Base-by-base conservation (phyloP, 1,140 invertebrate species). In the Spodoptera litura region DNA sequence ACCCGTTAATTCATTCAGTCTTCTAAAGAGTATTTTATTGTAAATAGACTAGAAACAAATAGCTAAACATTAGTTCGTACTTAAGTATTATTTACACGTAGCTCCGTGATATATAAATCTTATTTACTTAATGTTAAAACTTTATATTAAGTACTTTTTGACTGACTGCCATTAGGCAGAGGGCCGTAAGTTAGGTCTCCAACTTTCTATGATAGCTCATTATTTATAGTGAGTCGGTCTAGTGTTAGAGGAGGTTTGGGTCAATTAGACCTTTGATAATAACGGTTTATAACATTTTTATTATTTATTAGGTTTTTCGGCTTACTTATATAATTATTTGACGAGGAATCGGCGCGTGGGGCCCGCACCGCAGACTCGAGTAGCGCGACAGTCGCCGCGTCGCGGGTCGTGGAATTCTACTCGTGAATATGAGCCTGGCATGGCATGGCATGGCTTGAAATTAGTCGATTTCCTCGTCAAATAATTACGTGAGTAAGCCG, bases 51-150 rank as follows among this genome's bases (percentile, higher is more conserved):
- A 20, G 8, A 15, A 44, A 15, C 9, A 59, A 20, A 64, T 49
- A 11, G 44, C n/a, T n/a, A 64, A 49, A n/a, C 15, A 49, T 64
- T 64, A 49, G 44, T 15, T 49, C 3, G 20, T 59, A 31, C 3
- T 38, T 44, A 3, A 12, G 61, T 64, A 64, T 15, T 64, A 49
- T 64, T 64, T 64, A 64, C 61, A 64, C 8, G 61, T 64, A 44
- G n/a, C 35, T 64, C n/a, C n/a, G 20, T n/a, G 35, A 64, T n/a
- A 49, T 35, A 64, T 64, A 64, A 64, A 64, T 64, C 61, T 64
- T 64, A 49, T 64, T 64, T 64, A 64, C 38, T 38, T 64, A 64
- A 64, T 64, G 61, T 15, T 44, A 64, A 64, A 64, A 64, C n/a
- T 44, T 64, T 64, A n/a, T 64, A 13, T 31, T 20, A 64, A 64